phyloP scores from a whole-genome alignment of 2,888 invertebrate species.

The Lepidonotus clava region DNA sequence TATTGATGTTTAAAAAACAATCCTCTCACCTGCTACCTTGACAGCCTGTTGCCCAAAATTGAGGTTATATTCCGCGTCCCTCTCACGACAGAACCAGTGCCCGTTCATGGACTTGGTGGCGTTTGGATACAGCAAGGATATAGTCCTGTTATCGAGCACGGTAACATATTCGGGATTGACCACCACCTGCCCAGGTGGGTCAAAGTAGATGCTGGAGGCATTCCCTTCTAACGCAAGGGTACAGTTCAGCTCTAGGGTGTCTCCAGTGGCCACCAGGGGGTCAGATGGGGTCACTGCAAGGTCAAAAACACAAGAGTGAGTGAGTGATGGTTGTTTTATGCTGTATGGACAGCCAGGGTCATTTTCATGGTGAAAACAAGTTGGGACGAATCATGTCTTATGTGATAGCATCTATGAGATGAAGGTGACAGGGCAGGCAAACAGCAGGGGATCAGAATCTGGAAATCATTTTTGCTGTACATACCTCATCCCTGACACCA shows the following conservation, averaged over 20 bases:
- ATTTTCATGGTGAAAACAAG: no score
- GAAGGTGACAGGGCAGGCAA: no score
- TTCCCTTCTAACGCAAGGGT: neutral
- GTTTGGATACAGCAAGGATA: neutral
- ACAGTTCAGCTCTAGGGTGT: conserved; percentile 29
- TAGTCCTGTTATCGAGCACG: neutral
- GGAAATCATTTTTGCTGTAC: no score
- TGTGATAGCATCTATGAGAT: no score
- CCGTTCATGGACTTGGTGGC: neutral
- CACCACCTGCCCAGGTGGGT: neutral
- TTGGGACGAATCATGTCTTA: no score
- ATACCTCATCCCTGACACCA: no score
- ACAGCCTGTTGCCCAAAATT: conserved; percentile 22
- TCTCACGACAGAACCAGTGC: conserved; percentile 18
- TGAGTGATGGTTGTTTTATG: no score
- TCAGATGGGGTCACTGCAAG: neutral
- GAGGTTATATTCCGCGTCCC: no score
- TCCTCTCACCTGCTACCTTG: neutral
- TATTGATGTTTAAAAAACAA: no score
- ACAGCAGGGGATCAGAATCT: no score
- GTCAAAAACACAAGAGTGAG: no score
- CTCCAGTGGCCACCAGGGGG: neutral
- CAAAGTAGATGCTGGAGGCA: neutral
- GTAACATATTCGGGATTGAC: neutral
- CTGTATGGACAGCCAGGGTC: no score